Evolutionary conservation across 2,797 vertebrate genomes (phyloP), one percentile per base, ranked within the genome.

Genomic region (Hippopotamyrus pictus): DNA sequence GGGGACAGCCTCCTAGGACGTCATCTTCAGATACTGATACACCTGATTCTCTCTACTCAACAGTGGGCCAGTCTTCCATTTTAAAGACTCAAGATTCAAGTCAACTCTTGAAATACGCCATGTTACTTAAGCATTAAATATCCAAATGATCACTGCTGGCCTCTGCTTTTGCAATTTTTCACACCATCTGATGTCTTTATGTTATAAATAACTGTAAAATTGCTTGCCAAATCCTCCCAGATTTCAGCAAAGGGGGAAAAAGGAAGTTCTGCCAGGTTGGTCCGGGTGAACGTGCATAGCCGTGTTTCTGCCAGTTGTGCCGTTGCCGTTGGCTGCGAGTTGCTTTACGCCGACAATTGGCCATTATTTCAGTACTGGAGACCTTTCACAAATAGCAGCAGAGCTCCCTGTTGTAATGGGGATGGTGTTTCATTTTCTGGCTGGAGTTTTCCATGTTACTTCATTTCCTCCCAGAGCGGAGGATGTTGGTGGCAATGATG

Each of bases 401-500:
- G 88, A 79, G 69, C 76, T 89, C 48, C 90, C 87, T 91, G 87
- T 87, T 89, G 91, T 89, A 88, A 86, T 88, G 87, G 89, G 82
- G 90, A 53, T 62, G 69, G 90, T 25, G 65, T 93, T 91, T 93
- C 44, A 89, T 88, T 25, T 65, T 92, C 94, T 94, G 94, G 94
- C 94, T 57, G 48, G 92, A 91, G 92, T 92, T 94, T 94, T 92
- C 65, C 89, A 92, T 93, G 93, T 96, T 95, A 96, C 93, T 93
- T 96, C 92, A 96, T 96, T 96, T 96, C 96, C 95, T 95, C 94
- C 95, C 90, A 90, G 33, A 85, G 37, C 69, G 59, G 22, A 50
- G 94, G 92, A 93, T 91, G 92, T 92, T 91, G 79, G 90, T 59
- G 92, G 91, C 88, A 91, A 93, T 96, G 95, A 96, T 95, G 95